Evolutionary conservation across 2,888 invertebrate species (phyloP), one percentile per base, ranked within the genome.

Genomic region (Stegana nigrithorax): DNA sequence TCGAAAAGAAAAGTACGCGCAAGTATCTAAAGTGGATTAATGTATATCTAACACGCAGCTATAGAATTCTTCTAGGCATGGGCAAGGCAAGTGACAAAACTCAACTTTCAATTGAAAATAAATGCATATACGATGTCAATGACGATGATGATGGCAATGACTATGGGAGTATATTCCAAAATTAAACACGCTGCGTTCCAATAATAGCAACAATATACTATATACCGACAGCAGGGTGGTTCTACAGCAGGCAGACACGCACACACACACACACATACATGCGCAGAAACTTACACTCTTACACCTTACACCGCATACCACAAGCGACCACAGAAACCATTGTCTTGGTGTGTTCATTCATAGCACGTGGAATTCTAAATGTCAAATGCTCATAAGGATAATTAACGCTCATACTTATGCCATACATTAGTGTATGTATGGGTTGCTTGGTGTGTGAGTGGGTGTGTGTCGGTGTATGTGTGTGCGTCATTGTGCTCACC

Each of bases 291-390:
- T n/a, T n/a, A n/a, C n/a, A n/a, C n/a, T n/a, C n/a, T n/a, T n/a
- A n/a, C n/a, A n/a, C n/a, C n/a, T n/a, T n/a, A 36, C 10, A 14
- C 14, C 36, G 10, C 36, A 29, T 10, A 36, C 36, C 12, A 36
- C 12, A 3, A 36, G 36, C 36, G 36, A 6, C 4, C 10, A 36
- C 14, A 36, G 36, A 8, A n/a, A 36, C 10, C 4, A 36, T 10
- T 36, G 10, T 36, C 10, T 4, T 8, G 4, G 36, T 36, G 36
- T 10, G 10, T 36, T 6, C 14, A 8, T 36, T 10, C 36, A 6
- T 36, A 45, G n/a, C 25, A 47, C 47, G 47, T 47, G 47, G 47
- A 47, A 23, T 47, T 17, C 6, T 47, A 25, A 47, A 47, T 47
- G 47, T 47, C 47, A 47, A 47, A 17, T 45, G 45, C 21, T 12